These are phyloP conservation scores for Piliocolobus tephrosceles DNA, from an alignment of 2,113 vertebrate species.

Conservation along the genomic window DNA sequence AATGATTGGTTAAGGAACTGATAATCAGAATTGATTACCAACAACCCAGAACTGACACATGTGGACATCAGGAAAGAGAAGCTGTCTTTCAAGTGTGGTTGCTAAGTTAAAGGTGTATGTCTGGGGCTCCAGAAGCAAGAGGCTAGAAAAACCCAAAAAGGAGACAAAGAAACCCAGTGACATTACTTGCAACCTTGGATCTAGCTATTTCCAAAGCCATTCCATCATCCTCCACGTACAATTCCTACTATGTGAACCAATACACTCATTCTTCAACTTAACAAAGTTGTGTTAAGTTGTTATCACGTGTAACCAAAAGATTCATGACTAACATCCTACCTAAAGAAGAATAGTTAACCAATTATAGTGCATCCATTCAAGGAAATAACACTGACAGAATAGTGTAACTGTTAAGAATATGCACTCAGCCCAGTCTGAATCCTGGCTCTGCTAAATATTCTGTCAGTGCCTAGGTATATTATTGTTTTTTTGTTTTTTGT, in stretches of 20 bases:
- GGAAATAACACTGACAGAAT: not conserved
- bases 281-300: slow-evolving; percentile 12
- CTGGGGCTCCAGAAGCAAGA: slow-evolving; percentile 26
- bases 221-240: not conserved
- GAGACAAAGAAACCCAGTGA: not conserved
- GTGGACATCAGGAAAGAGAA: slow-evolving; percentile 12
- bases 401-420: not conserved
- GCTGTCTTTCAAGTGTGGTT: slow-evolving; percentile 29
- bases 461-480: not conserved
- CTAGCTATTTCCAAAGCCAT: slow-evolving; percentile 10
- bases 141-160: slow-evolving; percentile 10
- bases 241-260: not conserved
- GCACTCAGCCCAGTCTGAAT: not conserved
- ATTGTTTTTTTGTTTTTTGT: not conserved
- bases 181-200: slow-evolving; percentile 11
- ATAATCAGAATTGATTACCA: not conserved
- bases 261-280: slow-evolving; percentile 25
- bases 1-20: not conserved
- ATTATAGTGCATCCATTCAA: not conserved
- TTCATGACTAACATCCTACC: not conserved
- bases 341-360: not conserved
- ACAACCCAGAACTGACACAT: not conserved
- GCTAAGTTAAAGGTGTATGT: not conserved
- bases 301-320: not conserved
- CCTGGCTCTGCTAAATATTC: not conserved